phyloP scores from a whole-genome alignment of 2,797 vertebrate genomes.

The Tiaroga cobitis region DNA sequence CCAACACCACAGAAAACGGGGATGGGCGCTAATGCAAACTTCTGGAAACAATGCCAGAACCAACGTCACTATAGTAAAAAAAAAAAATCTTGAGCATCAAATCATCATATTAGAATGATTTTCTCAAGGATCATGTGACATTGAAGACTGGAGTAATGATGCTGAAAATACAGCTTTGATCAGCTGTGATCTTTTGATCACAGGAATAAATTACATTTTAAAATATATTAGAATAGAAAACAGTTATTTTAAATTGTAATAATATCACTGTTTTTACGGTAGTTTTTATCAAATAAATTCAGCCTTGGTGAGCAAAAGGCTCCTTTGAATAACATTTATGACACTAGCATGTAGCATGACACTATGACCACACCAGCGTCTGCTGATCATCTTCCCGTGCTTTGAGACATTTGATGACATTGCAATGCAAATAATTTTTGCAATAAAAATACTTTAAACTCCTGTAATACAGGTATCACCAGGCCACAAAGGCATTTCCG shows the following conservation, averaged over 20 bases:
- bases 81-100: neutral
- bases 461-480: conserved; percentile 81
- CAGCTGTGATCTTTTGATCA: too few species aligned
- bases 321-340: neutral
- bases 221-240: neutral
- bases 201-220: neutral
- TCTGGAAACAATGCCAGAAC: neutral
- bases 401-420: neutral
- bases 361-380: neutral
- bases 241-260: neutral
- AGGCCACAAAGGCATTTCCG: conserved; percentile 84
- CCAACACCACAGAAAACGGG: too few species aligned
- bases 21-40: too few species aligned
- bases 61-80: too few species aligned
- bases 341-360: too few species aligned
- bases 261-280: neutral
- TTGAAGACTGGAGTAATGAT: neutral
- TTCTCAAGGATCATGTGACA: too few species aligned
- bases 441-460: too few species aligned
- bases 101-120: too few species aligned
- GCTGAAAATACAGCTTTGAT: neutral
- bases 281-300: neutral
- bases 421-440: too few species aligned
- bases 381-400: neutral
- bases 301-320: neutral